Conservation (phyloP, 1,140 invertebrate genomes). For the Drosophila saltans region DNA sequence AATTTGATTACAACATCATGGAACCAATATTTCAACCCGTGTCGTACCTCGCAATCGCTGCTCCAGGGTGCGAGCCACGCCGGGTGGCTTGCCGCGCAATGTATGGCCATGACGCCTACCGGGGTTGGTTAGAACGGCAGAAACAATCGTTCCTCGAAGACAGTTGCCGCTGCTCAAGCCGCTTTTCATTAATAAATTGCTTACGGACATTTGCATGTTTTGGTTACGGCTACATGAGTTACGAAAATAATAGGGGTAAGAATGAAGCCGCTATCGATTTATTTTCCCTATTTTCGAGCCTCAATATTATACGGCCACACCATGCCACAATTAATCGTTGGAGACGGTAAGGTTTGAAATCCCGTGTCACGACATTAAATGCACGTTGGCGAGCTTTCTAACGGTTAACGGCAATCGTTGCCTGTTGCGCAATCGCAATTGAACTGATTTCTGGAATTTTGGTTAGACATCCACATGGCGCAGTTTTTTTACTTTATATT, state of each 20-base stretch:
- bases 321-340: neutral
- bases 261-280: neutral
- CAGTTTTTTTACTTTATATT: neutral
- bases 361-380: neutral
- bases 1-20: neutral
- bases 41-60: slow-evolving; percentile 85
- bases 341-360: neutral
- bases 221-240: slow-evolving; percentile 6
- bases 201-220: slow-evolving; percentile 67
- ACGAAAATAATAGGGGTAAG: neutral
- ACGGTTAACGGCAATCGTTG: slow-evolving; percentile 41
- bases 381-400: slow-evolving; percentile 21
- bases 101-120: slow-evolving; percentile 84
- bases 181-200: slow-evolving; percentile 78
- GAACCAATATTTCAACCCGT: slow-evolving; percentile 42
- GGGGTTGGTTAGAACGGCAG: slow-evolving; percentile 36
- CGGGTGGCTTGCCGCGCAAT: slow-evolving; percentile 88
- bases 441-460: neutral
- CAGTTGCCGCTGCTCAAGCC: slow-evolving; percentile 24
- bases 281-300: no score
- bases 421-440: slow-evolving; percentile 3
- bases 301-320: neutral
- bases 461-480: slow-evolving; percentile 25
- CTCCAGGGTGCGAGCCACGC: slow-evolving; percentile 86
- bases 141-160: slow-evolving; percentile 36